Evolutionary conservation across 2,888 invertebrate genomes (phyloP), one percentile per base, ranked within the genome.

Genomic region (Bruchidius siliquastri): DNA sequence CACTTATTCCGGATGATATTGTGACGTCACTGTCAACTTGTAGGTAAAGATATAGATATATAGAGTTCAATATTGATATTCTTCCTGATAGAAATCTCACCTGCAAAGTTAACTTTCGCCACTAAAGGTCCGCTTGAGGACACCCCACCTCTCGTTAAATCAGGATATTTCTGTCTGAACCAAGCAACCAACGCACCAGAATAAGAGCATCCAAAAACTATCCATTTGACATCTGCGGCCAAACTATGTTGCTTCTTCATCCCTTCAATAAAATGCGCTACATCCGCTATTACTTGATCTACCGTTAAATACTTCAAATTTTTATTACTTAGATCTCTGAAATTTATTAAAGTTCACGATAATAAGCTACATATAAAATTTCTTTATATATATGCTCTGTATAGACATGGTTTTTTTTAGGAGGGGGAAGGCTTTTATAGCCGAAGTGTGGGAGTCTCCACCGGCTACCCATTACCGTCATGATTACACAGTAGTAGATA

Each of bases 151-250:
- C 92, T 88, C 0, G 96, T 91, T 20, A 96, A 88, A 86, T 94
- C 92, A 0, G 97, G 96, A 87, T 95, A 97, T 84, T 96, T 96
- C 72, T 92, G 87, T 67, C 96, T 87, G 73, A 92, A 83, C 97
- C 97, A 98, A 4, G 96, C 97, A 3, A 96, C 94, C 79, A 98
- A 86, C 0, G 95, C 94, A 0, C 97, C 97, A 0, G 97, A 93
- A 85, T 97, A 97, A 0, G 96, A 96, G 0, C 97, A 97, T 20
- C 98, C 98, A 85, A 97, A 97, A 0, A 92, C 92, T 77, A 98
- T 92, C 95, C 96, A 96, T 84, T 93, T 94, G 49, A 88, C 88
- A 4, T 88, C 85, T 0, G 85, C 83, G 13, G 87, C 83, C 21
- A 94, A 86, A 67, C 90, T 88, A 80, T 90, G 90, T 76, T 89